These are phyloP conservation scores for Muscicapa striata DNA, from an alignment of 2,797 vertebrate species.

Conservation along the genomic window DNA sequence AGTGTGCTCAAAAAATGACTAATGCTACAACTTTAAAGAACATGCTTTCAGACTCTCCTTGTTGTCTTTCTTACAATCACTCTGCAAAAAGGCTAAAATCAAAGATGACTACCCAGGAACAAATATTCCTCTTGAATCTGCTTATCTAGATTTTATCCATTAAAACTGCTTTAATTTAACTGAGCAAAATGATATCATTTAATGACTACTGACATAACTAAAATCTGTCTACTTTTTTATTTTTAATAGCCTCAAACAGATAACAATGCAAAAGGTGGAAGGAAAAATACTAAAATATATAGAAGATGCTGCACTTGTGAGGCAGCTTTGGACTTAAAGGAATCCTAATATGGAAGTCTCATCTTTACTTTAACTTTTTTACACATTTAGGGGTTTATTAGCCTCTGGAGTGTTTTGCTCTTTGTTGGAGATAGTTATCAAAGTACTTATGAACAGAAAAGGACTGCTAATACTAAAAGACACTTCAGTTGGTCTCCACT, in stretches of 20 bases:
- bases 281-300: not conserved
- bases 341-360: not conserved
- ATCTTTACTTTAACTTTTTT: not conserved
- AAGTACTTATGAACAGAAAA: not conserved
- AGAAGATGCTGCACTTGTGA: not conserved
- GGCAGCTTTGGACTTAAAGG: not conserved
- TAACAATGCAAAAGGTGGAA: not conserved
- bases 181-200: not conserved
- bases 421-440: not conserved
- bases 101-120: not conserved
- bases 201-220: not conserved
- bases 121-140: not conserved
- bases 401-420: not conserved
- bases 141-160: conserved; percentile 7
- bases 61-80: conserved; percentile 19
- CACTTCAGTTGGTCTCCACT: not conserved
- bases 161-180: not conserved
- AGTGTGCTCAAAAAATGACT: conserved; percentile 33
- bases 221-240: not conserved
- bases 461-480: not conserved
- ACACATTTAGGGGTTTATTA: not conserved
- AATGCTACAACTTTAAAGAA: conserved; percentile 37
- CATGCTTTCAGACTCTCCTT: conserved; percentile 31
- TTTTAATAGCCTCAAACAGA: not conserved
- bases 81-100: conserved; percentile 37